These are phyloP conservation scores for Drosophila ananassae DNA, from an alignment of 1,140 invertebrate genomes.

Conservation along the genomic window DNA sequence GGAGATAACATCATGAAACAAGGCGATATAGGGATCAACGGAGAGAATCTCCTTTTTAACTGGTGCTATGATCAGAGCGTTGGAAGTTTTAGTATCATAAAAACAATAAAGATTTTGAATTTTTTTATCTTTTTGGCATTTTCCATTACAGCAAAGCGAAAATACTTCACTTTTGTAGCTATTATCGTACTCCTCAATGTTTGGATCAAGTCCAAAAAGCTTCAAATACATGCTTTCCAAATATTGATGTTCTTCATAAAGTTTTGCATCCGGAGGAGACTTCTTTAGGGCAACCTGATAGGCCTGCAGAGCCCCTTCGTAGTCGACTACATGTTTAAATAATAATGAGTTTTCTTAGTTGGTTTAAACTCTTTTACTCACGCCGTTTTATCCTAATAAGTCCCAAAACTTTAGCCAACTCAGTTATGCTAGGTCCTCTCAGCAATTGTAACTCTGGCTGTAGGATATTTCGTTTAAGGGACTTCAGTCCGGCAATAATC, in stretches of 20 bases:
- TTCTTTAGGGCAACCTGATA: not conserved
- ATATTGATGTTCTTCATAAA: slow-evolving; percentile 3
- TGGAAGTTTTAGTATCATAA: slow-evolving; percentile 14
- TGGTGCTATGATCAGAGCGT: slow-evolving; percentile 23
- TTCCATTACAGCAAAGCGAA: slow-evolving; percentile 18
- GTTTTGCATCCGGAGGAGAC: not conserved
- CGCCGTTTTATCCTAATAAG: not conserved
- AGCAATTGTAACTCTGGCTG: not conserved
- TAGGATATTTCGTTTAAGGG: not conserved
- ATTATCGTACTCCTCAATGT: not conserved
- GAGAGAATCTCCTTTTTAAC: slow-evolving; percentile 41
- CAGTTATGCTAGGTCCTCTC: not conserved
- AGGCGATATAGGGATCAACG: slow-evolving; percentile 13
- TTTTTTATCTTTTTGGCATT: not conserved
- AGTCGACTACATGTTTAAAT: not conserved
- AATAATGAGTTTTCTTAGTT: not conserved
- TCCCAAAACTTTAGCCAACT: not conserved
- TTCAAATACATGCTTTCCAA: not conserved
- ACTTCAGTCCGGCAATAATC: not conserved
- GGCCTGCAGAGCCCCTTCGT: slow-evolving; percentile 9
- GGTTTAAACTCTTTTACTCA: not conserved
- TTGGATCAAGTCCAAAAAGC: not conserved
- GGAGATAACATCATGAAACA: slow-evolving; percentile 27
- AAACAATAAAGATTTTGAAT: slow-evolving; percentile 27
- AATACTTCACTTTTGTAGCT: not conserved